A percentile compares a stretch with the other conserved stretches of the same genome.
Evolutionary conservation across 2,797 vertebrate genomes (phyloP).

Genomic region (Phyllotis vaccarum): DNA sequence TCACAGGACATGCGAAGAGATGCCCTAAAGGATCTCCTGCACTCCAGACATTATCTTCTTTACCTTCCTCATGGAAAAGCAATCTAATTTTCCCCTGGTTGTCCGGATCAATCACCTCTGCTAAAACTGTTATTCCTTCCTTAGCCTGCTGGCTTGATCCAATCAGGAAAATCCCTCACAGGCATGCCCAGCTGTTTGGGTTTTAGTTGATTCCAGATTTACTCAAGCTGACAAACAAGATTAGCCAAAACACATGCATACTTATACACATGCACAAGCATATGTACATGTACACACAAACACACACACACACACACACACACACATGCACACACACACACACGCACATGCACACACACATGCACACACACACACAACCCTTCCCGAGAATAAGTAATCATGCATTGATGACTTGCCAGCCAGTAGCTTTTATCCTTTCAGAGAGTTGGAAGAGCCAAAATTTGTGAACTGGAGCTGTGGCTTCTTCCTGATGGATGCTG

Average conservation of each 20-base stretch:
- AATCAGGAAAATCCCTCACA: not conserved
- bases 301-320: not conserved
- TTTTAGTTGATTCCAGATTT: not conserved
- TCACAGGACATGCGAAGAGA: not conserved
- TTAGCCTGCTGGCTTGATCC: not conserved
- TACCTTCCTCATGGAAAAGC: not conserved
- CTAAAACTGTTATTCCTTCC: not conserved
- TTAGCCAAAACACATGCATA: not conserved
- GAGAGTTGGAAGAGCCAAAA: not conserved
- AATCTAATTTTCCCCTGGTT: not conserved
- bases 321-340: not conserved
- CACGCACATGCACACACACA: not conserved
- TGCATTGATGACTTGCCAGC: not conserved
- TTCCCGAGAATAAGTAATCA: not conserved
- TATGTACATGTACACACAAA: accelerated
- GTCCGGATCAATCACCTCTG: not conserved
- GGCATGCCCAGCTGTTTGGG: not conserved
- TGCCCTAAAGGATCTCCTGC: not conserved
- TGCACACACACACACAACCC: not conserved
- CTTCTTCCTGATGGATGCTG: not conserved
- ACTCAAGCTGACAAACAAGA: not conserved
- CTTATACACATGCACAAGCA: not conserved
- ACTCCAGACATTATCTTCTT: not conserved
- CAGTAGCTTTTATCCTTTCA: not conserved
- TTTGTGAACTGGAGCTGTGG: not conserved